Conservation (phyloP, 2,113 vertebrate genomes). For the Euleptes europaea region DNA sequence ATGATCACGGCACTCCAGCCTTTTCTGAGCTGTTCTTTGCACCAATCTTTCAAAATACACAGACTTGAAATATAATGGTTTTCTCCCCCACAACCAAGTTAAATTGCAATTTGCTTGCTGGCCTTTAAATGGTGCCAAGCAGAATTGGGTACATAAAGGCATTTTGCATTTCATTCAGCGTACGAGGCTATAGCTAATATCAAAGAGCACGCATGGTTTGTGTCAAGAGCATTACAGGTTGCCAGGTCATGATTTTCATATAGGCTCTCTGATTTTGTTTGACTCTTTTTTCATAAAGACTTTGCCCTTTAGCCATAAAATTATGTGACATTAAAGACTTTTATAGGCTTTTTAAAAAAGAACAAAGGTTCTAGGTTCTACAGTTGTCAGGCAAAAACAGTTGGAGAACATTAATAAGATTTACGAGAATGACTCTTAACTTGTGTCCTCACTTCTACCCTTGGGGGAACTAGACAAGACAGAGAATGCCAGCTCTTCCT, state of each 20-base stretch:
- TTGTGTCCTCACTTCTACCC: background rate
- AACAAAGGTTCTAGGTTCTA: background rate
- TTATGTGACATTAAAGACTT: conserved; percentile 1
- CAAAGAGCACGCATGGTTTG: background rate
- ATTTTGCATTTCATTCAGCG: background rate
- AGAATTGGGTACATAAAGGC: background rate
- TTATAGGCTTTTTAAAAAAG: background rate
- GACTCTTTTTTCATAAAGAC: conserved; percentile 7
- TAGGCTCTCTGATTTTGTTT: conserved; percentile 2
- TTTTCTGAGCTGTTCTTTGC: background rate
- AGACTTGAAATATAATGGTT: background rate
- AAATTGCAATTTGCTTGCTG: background rate
- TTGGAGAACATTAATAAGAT: background rate
- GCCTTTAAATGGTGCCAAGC: background rate
- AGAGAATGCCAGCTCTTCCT: too few species aligned
- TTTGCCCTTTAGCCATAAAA: background rate
- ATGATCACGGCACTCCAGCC: background rate
- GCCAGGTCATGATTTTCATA: background rate
- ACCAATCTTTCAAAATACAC: background rate
- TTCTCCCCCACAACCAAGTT: background rate
- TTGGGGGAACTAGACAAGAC: background rate
- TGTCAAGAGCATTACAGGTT: background rate
- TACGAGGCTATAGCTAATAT: background rate
- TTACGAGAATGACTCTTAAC: background rate
- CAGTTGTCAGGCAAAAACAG: background rate